Evolutionary conservation across 2,888 invertebrate species (phyloP).

Genomic region (Drosophila infuscata): DNA sequence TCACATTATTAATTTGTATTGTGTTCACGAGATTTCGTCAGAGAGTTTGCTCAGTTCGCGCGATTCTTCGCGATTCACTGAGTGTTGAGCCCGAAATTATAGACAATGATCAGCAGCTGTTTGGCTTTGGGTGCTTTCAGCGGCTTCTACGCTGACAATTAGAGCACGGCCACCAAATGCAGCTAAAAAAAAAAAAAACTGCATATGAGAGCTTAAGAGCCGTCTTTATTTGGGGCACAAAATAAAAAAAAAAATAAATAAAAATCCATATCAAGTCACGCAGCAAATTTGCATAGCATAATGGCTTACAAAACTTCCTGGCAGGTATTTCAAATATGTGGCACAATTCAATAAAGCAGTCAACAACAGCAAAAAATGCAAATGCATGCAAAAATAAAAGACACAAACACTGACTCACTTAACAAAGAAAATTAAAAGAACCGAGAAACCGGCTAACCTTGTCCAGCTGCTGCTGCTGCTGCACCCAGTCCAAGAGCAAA

Average conservation of each 20-base stretch:
- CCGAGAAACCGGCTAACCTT: constrained; percentile 71
- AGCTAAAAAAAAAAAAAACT: constrained; percentile 28
- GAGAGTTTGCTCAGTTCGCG: constrained; percentile 24
- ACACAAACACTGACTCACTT: constrained; percentile 6
- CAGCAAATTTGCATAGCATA: constrained; percentile 69
- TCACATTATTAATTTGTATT: constrained; percentile 77
- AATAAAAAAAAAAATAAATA: constrained; percentile 18
- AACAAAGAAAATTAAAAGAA: constrained; percentile 46
- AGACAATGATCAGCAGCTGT: constrained; percentile 62
- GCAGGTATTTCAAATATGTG: constrained; percentile 75
- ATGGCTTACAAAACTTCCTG: constrained; percentile 70
- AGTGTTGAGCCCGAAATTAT: constrained; percentile 53
- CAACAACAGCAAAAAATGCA: constrained; percentile 33
- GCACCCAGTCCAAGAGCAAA: constrained; percentile 70
- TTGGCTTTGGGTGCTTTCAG: constrained; percentile 30
- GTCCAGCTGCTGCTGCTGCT: constrained; percentile 53
- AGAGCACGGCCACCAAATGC: constrained; percentile 58
- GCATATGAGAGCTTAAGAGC: constrained; percentile 24
- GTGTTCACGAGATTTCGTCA: constrained; percentile 64
- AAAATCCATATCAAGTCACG: constrained; percentile 58
- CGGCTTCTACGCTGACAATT: constrained; percentile 44
- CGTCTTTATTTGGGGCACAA: constrained; percentile 37
- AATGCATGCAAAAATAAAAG: constrained; percentile 13
- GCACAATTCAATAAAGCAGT: constrained; percentile 73
- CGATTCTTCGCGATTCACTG: constrained; percentile 35